Evolutionary conservation across 1,140 invertebrate species (phyloP), one percentile per base, ranked within the genome.

Genomic region (Brachionus calyciflorus): DNA sequence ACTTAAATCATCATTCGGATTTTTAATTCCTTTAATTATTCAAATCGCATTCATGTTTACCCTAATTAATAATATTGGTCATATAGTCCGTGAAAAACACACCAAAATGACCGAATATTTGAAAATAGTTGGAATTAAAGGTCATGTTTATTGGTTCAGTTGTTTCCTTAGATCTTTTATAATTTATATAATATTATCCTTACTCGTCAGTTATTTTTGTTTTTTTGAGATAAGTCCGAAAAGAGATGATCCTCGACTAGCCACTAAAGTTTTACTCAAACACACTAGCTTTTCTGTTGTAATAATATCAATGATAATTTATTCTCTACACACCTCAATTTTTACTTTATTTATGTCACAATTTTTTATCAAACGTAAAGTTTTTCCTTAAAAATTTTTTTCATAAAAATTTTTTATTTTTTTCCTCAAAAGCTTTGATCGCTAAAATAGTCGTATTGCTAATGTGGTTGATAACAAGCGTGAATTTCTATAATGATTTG

Each of bases 101-200:
- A 49, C 46, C 17, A 73, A 73, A 73, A 55, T 73, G 69, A 51
- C 14, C 3, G 69, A 73, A 49, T 73, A 73, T 28, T 73, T 73
- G 26, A 73, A 51, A 55, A 73, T 73, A 73, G 33, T 73, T 17
- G 69, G 69, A 17, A 14, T 53, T 9, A 41, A 41, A 17, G 2
- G 10, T 24, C 19, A 19, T 33, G 28, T 55, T 3, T 73, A 51
- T 30, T 51, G 48, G 28, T 19, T 49, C 4, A 73, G 46, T 21
- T 40, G 14, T 17, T 40, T 24, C 33, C 12, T 73, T 9, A 37
- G 46, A 51, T 49, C 48, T 5, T 26, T 48, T 19, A 12, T 73
- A 2, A 24, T 53, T 2, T 73, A 73, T 55, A 19, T 51, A 9
- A 19, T 55, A 1, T 19, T 73, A 24, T 30, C 44, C 9, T 9